These are phyloP conservation scores for Thomomys bottae DNA, from an alignment of 2,113 vertebrate species.

Conservation along the genomic window DNA sequence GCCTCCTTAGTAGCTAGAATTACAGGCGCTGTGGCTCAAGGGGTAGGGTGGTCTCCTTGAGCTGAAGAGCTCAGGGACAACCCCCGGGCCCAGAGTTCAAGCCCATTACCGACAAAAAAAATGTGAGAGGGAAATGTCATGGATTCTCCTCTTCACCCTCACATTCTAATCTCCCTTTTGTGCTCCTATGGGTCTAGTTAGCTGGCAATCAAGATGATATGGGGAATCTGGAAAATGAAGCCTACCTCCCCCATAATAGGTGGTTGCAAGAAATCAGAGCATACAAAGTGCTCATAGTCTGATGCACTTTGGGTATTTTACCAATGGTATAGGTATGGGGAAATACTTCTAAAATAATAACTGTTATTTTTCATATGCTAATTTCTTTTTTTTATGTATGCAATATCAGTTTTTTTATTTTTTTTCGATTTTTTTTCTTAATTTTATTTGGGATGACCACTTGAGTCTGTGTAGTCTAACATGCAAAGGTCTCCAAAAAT, in stretches of 20 bases:
- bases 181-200: background rate
- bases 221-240: background rate
- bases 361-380: background rate
- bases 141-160: background rate
- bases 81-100: too few species aligned
- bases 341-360: background rate
- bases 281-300: background rate
- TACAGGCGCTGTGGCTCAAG: too few species aligned
- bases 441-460: too few species aligned
- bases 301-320: background rate
- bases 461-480: too few species aligned
- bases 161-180: rapidly evolving
- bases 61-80: too few species aligned
- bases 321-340: background rate
- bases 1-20: too few species aligned
- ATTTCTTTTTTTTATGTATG: too few species aligned
- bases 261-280: background rate
- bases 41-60: too few species aligned
- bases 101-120: background rate
- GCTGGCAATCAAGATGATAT: background rate
- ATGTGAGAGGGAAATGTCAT: background rate
- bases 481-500: too few species aligned
- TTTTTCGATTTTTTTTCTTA: too few species aligned
- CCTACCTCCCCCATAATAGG: background rate
- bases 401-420: too few species aligned